These are phyloP conservation scores for Magallana gigas DNA, from an alignment of 1,140 invertebrate genomes.

Conservation along the genomic window DNA sequence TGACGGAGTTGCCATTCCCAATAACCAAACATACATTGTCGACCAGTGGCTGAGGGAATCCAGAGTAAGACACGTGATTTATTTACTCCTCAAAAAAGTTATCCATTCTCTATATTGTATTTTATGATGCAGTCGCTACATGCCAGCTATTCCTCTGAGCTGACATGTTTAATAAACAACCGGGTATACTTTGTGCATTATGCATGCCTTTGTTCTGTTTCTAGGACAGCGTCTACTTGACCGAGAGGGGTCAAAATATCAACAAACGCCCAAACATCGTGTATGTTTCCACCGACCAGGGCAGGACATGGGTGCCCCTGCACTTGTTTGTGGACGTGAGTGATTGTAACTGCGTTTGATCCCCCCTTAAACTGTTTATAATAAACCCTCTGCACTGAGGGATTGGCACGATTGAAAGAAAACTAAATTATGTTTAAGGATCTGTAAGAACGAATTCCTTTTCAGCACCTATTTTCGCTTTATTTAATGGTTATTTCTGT, in stretches of 20 bases:
- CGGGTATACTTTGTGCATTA: neutral
- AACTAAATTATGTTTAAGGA: neutral
- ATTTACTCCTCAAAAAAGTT: too few relatives aligned
- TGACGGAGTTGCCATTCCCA: conserved; percentile 77
- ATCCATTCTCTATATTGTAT: too few relatives aligned
- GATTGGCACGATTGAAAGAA: neutral
- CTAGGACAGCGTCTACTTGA: conserved; percentile 74
- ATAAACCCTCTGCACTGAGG: neutral
- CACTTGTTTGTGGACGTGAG: conserved; percentile 78
- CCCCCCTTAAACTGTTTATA: neutral
- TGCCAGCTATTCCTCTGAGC: neutral
- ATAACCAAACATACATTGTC: conserved; percentile 79
- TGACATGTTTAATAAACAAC: conserved; percentile 28
- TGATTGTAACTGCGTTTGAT: conserved; percentile 11
- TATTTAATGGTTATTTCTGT: neutral
- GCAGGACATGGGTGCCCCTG: conserved; percentile 73
- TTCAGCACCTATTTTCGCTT: neutral
- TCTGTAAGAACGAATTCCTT: neutral
- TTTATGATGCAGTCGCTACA: too few relatives aligned
- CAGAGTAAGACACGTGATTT: conserved; percentile 12
- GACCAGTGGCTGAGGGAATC: conserved; percentile 73
- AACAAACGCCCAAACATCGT: conserved; percentile 76
- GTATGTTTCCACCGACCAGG: conserved; percentile 75
- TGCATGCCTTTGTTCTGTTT: neutral
- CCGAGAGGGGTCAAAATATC: conserved; percentile 77